Evolutionary conservation across 2,113 vertebrate genomes (phyloP).

Genomic region (Anarrhichthys ocellatus): DNA sequence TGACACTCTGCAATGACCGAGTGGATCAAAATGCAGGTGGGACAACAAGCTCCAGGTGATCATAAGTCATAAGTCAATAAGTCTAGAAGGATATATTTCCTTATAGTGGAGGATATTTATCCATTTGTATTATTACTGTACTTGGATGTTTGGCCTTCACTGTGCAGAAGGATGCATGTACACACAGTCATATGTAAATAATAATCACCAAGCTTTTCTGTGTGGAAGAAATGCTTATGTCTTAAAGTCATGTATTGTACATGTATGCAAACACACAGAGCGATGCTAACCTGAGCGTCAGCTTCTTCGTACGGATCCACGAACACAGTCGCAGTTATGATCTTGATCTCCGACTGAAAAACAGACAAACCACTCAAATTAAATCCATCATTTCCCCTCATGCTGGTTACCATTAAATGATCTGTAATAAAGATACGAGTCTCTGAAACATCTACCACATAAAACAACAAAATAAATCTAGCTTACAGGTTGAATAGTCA

Average conservation of each 20-base stretch:
- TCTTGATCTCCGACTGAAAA: constrained; percentile 91
- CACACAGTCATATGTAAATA: not conserved
- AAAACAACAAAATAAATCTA: not conserved
- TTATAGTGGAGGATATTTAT: not conserved
- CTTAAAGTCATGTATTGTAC: not conserved
- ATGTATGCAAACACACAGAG: not conserved
- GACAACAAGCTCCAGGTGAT: no score
- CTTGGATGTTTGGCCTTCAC: not conserved
- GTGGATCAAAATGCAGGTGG: no score
- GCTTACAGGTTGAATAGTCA: not conserved
- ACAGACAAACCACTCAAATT: not conserved
- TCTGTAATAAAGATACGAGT: not conserved
- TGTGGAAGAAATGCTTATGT: not conserved
- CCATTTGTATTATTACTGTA: not conserved
- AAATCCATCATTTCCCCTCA: not conserved
- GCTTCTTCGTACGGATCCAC: constrained; percentile 98
- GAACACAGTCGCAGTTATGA: constrained; percentile 89
- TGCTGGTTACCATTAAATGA: not conserved
- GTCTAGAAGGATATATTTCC: not conserved
- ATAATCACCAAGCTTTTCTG: not conserved
- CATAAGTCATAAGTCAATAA: not conserved
- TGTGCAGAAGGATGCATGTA: not conserved
- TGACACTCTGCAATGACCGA: not conserved
- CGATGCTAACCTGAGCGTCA: constrained; percentile 88
- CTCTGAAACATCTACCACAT: not conserved